Evolutionary conservation across 2,888 invertebrate genomes (phyloP), one percentile per base, ranked within the genome.

Genomic region (Diabrotica balteata): DNA sequence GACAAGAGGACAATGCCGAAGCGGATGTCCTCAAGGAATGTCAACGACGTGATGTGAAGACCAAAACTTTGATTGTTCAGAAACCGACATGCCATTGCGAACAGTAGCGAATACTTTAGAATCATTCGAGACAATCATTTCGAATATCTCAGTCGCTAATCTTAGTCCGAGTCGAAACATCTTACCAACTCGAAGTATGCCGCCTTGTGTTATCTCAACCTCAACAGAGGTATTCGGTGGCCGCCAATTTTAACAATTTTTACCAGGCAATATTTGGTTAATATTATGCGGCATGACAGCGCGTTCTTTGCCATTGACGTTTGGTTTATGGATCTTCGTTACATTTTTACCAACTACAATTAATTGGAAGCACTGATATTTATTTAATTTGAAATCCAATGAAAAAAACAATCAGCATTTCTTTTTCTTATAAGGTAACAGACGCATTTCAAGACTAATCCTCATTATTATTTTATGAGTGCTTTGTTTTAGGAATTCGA

Each of bases 1-100:
- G 83, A 83, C 83, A 81, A 77, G 70, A 72, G 80, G 77, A 83
- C 82, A 83, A 83, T 82, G 72, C 68, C 66, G 51, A 67, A 68
- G 68, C 68, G 68, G 68, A 72, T 72, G 74, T 76, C 74, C 76
- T 68, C 51, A 55, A 71, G 77, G 79, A 80, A 81, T 80, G 79
- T 77, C 78, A 79, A 78, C 79, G 80, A 79, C 79, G 80, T 79
- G 79, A 80, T 73, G 74, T 73, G 78, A 74, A 78, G 74, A 76
- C 74, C 65, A 70, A 72, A 64, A 71, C 72, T 71, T 72, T 72
- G 72, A 72, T 72, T 72, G 70, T 68, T 63, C 64, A 53, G 59
- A 53, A 53, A 64, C 68, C 68, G 70, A 70, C 68, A 69, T 68
- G 62, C 68, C 66, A 53, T 49, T 11, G 64, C 66, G 63, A 69